Conservation (phyloP, 2,888 invertebrate species). For the Habrosyne pyritoides region DNA sequence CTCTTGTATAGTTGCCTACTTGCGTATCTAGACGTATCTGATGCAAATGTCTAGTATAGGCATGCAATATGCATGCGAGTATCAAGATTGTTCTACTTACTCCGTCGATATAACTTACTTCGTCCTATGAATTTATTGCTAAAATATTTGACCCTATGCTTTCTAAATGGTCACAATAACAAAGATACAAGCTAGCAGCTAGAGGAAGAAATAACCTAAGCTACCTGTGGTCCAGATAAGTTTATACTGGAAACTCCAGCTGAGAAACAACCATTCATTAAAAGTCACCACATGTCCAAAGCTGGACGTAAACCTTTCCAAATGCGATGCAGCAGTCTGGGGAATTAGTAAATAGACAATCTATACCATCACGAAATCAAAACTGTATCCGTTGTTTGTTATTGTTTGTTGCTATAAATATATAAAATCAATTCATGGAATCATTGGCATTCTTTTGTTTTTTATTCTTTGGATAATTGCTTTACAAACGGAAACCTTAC, state of each 20-base stretch:
- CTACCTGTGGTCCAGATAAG: neutral
- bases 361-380: neutral
- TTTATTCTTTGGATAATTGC: no score
- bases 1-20: slow-evolving; percentile 26
- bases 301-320: slow-evolving; percentile 21
- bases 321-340: slow-evolving; percentile 19
- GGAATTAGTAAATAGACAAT: neutral
- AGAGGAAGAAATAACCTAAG: neutral
- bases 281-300: slow-evolving; percentile 15
- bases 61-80: neutral
- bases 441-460: neutral
- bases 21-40: slow-evolving; percentile 7
- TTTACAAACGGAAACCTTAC: no score
- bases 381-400: slow-evolving; percentile 1
- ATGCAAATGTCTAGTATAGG: slow-evolving; percentile 16
- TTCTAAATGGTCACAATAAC: no score
- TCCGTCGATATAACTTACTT: neutral
- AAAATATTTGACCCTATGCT: no score
- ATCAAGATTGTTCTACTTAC: neutral
- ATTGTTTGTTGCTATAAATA: neutral
- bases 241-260: slow-evolving; percentile 4
- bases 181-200: no score
- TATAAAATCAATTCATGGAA: neutral
- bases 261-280: neutral
- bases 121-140: neutral